Base-by-base conservation (phyloP, 1,140 invertebrate species). In the Drosophila truncata region DNA sequence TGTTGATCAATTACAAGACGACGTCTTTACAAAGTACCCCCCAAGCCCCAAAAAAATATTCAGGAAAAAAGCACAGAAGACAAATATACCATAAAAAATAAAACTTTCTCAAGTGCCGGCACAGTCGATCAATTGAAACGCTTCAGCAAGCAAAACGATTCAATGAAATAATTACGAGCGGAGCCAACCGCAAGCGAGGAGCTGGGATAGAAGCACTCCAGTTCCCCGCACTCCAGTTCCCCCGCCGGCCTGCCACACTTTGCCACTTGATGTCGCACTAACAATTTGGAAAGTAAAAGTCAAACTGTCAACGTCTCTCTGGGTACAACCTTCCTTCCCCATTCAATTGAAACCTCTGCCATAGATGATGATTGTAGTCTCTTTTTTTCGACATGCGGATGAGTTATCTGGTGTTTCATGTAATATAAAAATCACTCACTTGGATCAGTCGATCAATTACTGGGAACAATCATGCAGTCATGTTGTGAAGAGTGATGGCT, bases 381-480 rank as follows among this genome's bases (percentile, higher is more conserved):
- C 27, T 77, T 31, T 67, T 74, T 62, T n/a, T 60, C 18, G 20
- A 61, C 39, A 23, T 23, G 16, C 14, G 50, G 50, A 71, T 58
- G 77, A 67, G 80, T 65, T 75, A 29, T 35, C 20, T 49, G 59
- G 75, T 65, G 72, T 88, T 77, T 84, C 84, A 88, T 81, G 65
- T 78, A 83, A 88, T 87, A 77, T 78, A 78, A 78, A 78, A 87
- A 70, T 88, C 80, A 74, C 69, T 87, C 85, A 65, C 72, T 78
- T 72, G 84, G 80, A 88, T 80, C 84, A 78, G 82, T 80, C 86
- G 77, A 74, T 88, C 84, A 87, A 88, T 87, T 87, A 88, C 80
- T 78, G 64, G 61, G 62, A 47, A 71, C 80, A 88, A 87, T 88
- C 84, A 87, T 62, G 84, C 84, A 83, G 82, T 88, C 84, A 78